Base-by-base conservation (phyloP, 2,797 vertebrate species). In the Galaxias olidus region DNA sequence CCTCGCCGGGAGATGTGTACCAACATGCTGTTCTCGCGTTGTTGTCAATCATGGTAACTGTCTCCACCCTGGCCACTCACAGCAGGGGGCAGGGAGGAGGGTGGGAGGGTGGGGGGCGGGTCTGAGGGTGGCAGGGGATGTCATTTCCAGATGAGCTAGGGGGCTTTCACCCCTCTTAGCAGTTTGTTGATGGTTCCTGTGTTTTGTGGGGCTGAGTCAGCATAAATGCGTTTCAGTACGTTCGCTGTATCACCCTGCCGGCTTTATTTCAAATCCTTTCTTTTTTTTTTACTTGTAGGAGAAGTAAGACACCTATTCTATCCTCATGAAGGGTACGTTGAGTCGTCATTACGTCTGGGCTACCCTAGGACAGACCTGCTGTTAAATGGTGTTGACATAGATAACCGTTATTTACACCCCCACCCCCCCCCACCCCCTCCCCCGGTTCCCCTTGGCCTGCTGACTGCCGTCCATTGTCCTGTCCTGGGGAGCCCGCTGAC, bases 131-230 rank as follows among this genome's bases (percentile, higher is more conserved):
- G 72, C 53, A 49, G 72, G 52, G 76, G 84, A 90, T 88, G 78
- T 67, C 69, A 75, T 87, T 89, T 87, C 89, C 90, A 91, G 86
- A 91, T 89, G 90, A 84, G 68, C 52, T 4, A 30, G 15, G 55
- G 66, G 53, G 48, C 41, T 74, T 65, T 43, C 61, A 63, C 52
- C 55, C 44, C 41, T 41, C 43, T n/a, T 6, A 30, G 30, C 30
- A 30, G 30, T 30, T 30, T 3, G 30, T 30, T 30, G 30, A 30
- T 30, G 6, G 30, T 30, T n/a, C 30, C 30, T 30, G 30, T 30
- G 30, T 30, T 30, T n/a, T 6, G 30, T 6, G 30, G 30, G 6
- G 30, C 30, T 30, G 30, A 30, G 30, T 30, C 30, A 6, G 30
- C 30, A 30, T 2, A 6, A 30, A n/a, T n/a, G n/a, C n/a, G 30